Base-by-base conservation (phyloP, 1,140 invertebrate species). In the Heliconius nattereri region DNA sequence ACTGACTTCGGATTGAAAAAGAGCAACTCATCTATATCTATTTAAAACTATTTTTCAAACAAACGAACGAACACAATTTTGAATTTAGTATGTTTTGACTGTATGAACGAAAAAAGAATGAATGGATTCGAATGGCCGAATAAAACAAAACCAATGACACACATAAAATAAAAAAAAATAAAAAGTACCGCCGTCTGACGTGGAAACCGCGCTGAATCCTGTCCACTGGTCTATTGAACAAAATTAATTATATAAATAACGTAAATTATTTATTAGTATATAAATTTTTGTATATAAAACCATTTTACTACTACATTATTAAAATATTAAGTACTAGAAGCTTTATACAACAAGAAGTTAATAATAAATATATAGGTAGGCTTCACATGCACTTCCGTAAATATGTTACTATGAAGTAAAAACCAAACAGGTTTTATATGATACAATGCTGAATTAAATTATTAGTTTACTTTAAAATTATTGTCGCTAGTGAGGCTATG, bases 221-320 rank as follows among this genome's bases (percentile, higher is more conserved):
- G 90, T 84, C 92, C 92, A 91, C 85, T 82, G 82, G 83, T 87
- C 91, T 92, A 92, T 75, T 81, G 81, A 89, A 52, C 49, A 91
- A 84, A 93, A 87, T 91, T 26, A 93, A 87, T 91, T 26, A 13
- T 66, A 66, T 66, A 66, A 66, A 66, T 13, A 66, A 66, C 60
- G n/a, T 66, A 19, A 66, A 66, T 66, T 23, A 8, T 45, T 45
- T 45, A 16, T 45, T 45, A 45, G 16, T 45, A 45, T 45, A 45
- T 45, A 5, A 6, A 16, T 45, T 45, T 45, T 26, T 29, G 29
- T 29, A 66, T 16, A 29, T 66, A 66, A 66, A 29, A 13, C 29
- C 1, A 29, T 66, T 26, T 26, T 29, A 13, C 23, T 26, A 66
- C 3, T 26, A 66, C 19, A 66, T 9, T 66, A 29, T 66, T 26